Percentiles rank a stretch among this genome's conserved stretches.
These are phyloP conservation scores for Caenorhabditis sp. DNA, from an alignment of 2,888 invertebrate species.

Conservation along the genomic window DNA sequence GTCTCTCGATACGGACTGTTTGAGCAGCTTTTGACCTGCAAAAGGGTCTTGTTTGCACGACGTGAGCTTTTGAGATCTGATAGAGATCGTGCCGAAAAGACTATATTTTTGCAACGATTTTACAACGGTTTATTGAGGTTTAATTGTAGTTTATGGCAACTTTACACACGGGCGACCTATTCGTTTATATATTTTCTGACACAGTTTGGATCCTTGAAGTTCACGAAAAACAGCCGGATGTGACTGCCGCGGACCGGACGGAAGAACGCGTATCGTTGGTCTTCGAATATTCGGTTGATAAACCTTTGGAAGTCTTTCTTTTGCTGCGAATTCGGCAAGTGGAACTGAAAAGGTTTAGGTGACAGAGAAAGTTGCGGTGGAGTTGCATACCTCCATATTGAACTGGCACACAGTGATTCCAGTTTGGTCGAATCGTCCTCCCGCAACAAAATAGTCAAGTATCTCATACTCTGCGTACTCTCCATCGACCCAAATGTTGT, in stretches of 20 bases:
- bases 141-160: neutral
- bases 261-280: constrained; percentile 44
- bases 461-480: constrained; percentile 66
- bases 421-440: constrained; percentile 49
- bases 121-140: neutral
- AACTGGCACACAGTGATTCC: constrained; percentile 63
- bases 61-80: constrained; percentile 24
- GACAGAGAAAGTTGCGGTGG: neutral
- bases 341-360: constrained; percentile 43
- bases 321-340: constrained; percentile 28
- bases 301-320: constrained; percentile 47
- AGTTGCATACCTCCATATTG: constrained; percentile 56
- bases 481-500: constrained; percentile 62
- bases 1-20: constrained; percentile 10
- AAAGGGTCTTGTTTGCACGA: constrained; percentile 22
- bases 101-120: neutral
- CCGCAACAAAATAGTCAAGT: constrained; percentile 54
- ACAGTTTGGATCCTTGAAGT: constrained; percentile 53
- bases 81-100: constrained; percentile 5
- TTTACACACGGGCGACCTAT: neutral
- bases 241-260: constrained; percentile 53
- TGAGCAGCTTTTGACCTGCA: constrained; percentile 33
- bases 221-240: constrained; percentile 59
- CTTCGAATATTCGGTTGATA: constrained; percentile 25
- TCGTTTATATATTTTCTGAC: constrained; percentile 47